A percentile compares a stretch with the other conserved stretches of the same genome.
These are phyloP conservation scores for Pseudachorutes palmiensis DNA, from an alignment of 1,140 invertebrate species.

Conservation along the genomic window DNA sequence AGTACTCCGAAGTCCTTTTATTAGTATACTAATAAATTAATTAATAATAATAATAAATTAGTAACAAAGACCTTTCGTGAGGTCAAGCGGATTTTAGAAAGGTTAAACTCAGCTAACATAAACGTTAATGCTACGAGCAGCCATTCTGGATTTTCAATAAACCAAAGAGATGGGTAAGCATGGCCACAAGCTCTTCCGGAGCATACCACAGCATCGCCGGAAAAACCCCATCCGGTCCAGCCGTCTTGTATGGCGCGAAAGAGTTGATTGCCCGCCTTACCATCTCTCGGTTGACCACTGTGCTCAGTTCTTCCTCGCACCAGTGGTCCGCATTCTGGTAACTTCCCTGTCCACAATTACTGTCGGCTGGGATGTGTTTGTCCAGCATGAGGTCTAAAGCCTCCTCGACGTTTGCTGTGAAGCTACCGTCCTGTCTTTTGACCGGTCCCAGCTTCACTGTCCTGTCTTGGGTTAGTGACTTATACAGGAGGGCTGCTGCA, in stretches of 20 bases:
- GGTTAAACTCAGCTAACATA: no score
- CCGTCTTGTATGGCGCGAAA: constrained; percentile 19
- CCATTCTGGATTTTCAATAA: constrained; percentile 13
- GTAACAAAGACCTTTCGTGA: no score
- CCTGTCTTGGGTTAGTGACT: constrained; percentile 38
- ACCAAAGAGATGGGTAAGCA: background rate
- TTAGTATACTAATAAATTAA: no score
- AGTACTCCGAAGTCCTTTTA: no score
- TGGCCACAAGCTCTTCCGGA: background rate
- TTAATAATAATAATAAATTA: no score
- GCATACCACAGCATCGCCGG: constrained; percentile 16
- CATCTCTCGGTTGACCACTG: background rate
- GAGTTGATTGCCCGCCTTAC: constrained; percentile 14
- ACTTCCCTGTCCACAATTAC: background rate
- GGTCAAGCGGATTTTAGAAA: no score
- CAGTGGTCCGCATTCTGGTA: background rate
- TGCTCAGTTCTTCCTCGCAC: no score
- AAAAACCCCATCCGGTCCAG: constrained; percentile 25
- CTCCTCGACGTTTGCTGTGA: no score
- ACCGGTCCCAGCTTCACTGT: constrained; percentile 38
- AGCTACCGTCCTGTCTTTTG: constrained; percentile 14
- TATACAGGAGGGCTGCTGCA: no score
- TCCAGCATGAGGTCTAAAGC: constrained; percentile 4
- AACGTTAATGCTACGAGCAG: no score
- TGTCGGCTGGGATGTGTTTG: background rate